Base-by-base conservation (phyloP, 2,113 vertebrate genomes). In the Pangasianodon hypophthalmus region DNA sequence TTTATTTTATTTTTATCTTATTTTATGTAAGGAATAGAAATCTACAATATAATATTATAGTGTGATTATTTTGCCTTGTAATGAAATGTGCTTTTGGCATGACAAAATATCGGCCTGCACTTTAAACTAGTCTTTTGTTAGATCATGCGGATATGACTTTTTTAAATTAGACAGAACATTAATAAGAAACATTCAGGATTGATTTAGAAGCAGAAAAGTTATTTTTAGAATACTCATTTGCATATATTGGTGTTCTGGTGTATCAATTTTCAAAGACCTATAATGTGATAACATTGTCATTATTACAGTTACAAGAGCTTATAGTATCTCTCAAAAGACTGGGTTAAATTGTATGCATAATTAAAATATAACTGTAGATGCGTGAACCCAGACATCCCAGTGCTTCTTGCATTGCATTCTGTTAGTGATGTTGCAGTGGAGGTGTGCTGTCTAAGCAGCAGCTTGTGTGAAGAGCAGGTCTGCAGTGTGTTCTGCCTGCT, bases 401-500 rank as follows among this genome's bases (percentile, higher is more conserved):
- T 5, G 7, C 18, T 21, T 88, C 16, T 29, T 73, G 64, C n/a
- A 4, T 52, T 32, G 64, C 19, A 50, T 69, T 44, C 13, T 87
- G 32, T 73, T 54, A 24, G 2, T 71, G 18, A 24, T 86, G 46
- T 54, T 86, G 67, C 41, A 56, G 29, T 58, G 50, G 69, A 56
- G 32, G 13, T 29, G 24, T 87, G 86, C 46, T 46, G 52, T 18
- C 13, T 73, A 41, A 79, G 86, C 86, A 87, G 24, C 82, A 44
- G 37, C 60, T 13, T 60, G 41, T n/a, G 26, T 48, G 86, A n/a
- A 48, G 86, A 5, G 6, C 4, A 32, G 24, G 64, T 87, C 56
- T 85, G 83, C 84, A 85, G 54, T 52, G 79, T 71, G 84, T 84
- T 67, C 84, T 88, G 75, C 50, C 13, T 50, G 8, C 84, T 89